A percentile compares a stretch with the other conserved stretches of the same genome.
phyloP scores from a whole-genome alignment of 2,888 invertebrate species.

The Dryococelus australis region DNA sequence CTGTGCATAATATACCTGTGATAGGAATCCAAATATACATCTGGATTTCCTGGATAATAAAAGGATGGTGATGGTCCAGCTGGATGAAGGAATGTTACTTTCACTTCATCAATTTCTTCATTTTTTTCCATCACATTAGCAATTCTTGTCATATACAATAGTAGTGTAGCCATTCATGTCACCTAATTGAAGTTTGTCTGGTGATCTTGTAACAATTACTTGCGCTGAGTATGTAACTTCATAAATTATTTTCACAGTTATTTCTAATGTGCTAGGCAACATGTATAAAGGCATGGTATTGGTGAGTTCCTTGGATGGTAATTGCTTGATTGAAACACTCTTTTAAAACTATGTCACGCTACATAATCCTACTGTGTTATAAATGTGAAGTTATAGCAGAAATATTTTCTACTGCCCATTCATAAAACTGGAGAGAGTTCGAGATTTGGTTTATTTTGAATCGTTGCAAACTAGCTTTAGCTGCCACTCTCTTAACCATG shows the following conservation, averaged over 20 bases:
- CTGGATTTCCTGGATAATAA: neutral
- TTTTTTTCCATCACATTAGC: neutral
- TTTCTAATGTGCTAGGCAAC: neutral
- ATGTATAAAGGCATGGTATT: neutral
- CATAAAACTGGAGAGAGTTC: neutral
- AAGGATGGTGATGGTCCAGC: neutral
- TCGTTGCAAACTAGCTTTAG: neutral
- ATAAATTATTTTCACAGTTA: neutral
- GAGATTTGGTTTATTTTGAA: neutral
- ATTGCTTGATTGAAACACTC: neutral
- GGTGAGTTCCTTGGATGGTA: neutral
- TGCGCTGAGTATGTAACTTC: neutral
- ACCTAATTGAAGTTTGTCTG: neutral
- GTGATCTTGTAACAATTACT: neutral
- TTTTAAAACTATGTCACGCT: neutral
- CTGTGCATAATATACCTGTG: neutral
- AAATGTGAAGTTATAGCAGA: neutral
- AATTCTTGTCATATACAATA: neutral
- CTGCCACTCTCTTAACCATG: neutral
- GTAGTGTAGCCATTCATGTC: neutral
- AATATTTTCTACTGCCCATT: slow-evolving; percentile 17
- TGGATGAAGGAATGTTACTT: neutral
- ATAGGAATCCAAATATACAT: neutral
- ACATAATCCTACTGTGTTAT: neutral
- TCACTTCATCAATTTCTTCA: slow-evolving; percentile 4